Conservation (phyloP, 2,888 invertebrate species). For the Megamerina dolium region DNA sequence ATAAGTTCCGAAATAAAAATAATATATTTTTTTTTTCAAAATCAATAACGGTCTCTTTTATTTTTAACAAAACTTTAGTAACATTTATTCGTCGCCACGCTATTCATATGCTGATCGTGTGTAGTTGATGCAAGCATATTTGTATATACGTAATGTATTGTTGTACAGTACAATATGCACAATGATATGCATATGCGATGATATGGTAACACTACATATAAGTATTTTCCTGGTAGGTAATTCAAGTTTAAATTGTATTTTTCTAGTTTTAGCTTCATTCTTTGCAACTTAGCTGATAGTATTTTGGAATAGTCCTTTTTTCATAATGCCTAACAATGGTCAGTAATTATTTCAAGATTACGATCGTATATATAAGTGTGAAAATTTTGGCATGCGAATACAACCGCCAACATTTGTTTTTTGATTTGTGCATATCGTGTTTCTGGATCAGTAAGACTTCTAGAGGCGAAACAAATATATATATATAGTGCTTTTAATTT, state of each 20-base stretch:
- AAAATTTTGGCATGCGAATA: conserved; percentile 23
- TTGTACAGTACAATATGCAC: no score
- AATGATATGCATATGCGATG: no score
- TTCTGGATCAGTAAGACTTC: conserved; percentile 22
- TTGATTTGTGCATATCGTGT: conserved; percentile 26
- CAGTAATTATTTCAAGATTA: conserved; percentile 11
- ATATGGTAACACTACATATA: no score
- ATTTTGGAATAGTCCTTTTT: conserved; percentile 19
- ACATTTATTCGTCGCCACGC: no score
- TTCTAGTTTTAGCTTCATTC: conserved; percentile 21
- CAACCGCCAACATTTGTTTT: conserved; percentile 25
- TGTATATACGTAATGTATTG: no score
- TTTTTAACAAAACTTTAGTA: no score
- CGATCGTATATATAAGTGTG: conserved; percentile 23
- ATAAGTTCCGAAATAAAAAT: no score
- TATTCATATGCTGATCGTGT: no score
- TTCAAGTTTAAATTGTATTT: conserved; percentile 23
- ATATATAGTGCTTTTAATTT: no score
- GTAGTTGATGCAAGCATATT: no score
- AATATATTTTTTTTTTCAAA: no score
- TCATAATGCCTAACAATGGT: conserved; percentile 21
- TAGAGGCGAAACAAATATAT: conserved; percentile 21
- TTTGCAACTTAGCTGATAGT: conserved; percentile 20
- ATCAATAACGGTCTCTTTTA: no score
- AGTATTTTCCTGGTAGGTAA: conserved; percentile 26